Evolutionary conservation across 2,888 invertebrate species (phyloP).

Genomic region (Leptinotarsa tumamoca): DNA sequence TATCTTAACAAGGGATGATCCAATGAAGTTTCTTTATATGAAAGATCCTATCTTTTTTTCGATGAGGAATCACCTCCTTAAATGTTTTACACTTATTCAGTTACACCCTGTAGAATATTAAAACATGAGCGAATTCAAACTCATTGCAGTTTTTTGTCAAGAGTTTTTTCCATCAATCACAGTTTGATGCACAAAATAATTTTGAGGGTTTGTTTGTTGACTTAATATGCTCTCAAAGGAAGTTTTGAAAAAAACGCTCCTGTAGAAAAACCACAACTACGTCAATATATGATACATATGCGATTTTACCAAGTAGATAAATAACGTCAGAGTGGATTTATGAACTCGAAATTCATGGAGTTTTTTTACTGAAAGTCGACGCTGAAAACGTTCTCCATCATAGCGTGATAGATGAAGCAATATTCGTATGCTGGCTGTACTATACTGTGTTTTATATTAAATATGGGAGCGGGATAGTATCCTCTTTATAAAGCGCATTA

Average conservation of each 20-base stretch:
- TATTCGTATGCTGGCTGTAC: constrained; percentile 17
- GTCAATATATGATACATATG: constrained; percentile 4
- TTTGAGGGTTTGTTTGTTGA: too few species aligned
- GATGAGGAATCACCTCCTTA: too few species aligned
- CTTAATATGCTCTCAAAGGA: neutral
- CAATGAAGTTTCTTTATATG: too few species aligned
- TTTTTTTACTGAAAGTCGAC: constrained; percentile 6
- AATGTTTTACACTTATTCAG: too few species aligned
- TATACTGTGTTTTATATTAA: constrained; percentile 18
- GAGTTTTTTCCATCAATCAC: too few species aligned
- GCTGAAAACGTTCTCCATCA: constrained; percentile 5
- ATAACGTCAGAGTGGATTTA: constrained; percentile 1
- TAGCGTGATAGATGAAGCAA: constrained; percentile 16
- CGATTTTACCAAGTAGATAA: neutral
- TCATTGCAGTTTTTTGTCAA: too few species aligned
- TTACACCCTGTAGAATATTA: too few species aligned
- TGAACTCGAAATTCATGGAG: neutral
- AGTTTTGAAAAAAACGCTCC: neutral
- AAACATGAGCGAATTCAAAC: too few species aligned
- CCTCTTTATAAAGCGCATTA: constrained; percentile 18
- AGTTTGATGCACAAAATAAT: too few species aligned
- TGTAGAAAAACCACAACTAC: neutral
- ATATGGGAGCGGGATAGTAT: constrained; percentile 9
- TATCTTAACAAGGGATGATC: too few species aligned
- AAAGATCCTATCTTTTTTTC: too few species aligned